Evolutionary conservation across 1,140 invertebrate genomes (phyloP).

Genomic region (Drosophila orena): DNA sequence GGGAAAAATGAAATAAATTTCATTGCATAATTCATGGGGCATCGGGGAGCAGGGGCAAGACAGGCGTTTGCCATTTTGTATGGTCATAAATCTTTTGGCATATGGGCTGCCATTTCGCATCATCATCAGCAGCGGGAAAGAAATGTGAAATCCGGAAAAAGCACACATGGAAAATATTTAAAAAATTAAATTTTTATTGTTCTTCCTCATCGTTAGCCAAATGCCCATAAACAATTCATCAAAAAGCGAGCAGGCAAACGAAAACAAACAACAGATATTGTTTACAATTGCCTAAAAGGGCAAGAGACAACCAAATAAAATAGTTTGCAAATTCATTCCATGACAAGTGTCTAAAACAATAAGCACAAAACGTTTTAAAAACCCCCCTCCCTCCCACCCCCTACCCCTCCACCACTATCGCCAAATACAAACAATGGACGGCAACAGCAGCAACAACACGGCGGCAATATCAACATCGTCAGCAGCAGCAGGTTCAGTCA

Average conservation of each 20-base stretch:
- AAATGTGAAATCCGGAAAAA: constrained; percentile 23
- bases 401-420: not conserved
- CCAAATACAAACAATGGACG: constrained; percentile 42
- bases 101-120: constrained; percentile 69
- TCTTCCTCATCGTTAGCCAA: constrained; percentile 44
- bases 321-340: constrained; percentile 47
- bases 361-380: constrained; percentile 61
- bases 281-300: constrained; percentile 50
- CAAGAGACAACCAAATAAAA: constrained; percentile 38
- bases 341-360: constrained; percentile 75
- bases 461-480: constrained; percentile 36
- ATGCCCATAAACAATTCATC: constrained; percentile 49
- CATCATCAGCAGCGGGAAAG: constrained; percentile 15
- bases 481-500: constrained; percentile 39
- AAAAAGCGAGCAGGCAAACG: constrained; percentile 11
- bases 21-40: constrained; percentile 77
- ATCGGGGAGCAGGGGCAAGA: constrained; percentile 16
- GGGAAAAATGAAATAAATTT: constrained; percentile 77
- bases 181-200: constrained; percentile 71
- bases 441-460: constrained; percentile 14
- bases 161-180: constrained; percentile 49
- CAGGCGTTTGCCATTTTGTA: constrained; percentile 58
- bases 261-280: constrained; percentile 29
- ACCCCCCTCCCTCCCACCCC: constrained; percentile 12
- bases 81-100: constrained; percentile 78